Conservation (phyloP, 2,797 vertebrate genomes). For the Pelodytes ibericus region DNA sequence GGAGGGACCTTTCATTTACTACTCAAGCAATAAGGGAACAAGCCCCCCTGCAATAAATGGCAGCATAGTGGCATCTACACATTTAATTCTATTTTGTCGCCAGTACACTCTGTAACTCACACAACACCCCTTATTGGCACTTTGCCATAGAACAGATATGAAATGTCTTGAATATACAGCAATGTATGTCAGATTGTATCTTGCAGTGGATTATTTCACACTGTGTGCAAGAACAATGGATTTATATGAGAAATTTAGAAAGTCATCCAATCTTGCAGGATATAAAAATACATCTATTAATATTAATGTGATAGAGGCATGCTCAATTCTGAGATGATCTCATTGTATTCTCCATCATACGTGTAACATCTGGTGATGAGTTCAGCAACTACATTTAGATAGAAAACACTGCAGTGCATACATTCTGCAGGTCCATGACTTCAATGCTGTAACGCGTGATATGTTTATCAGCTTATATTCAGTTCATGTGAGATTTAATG, state of each 20-base stretch:
- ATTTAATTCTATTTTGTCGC: no score
- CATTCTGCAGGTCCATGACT: background rate
- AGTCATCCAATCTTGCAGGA: background rate
- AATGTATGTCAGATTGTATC: no score
- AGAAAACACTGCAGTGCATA: background rate
- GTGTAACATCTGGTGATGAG: background rate
- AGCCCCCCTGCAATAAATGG: no score
- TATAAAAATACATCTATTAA: conserved; percentile 14
- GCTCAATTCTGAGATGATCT: background rate
- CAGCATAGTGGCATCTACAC: no score
- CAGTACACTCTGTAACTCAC: no score
- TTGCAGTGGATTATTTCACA: background rate
- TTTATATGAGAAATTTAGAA: background rate
- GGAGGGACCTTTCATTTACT: no score
- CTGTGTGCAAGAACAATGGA: background rate
- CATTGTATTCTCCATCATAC: background rate
- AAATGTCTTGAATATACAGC: no score
- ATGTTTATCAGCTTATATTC: background rate
- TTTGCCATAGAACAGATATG: no score
- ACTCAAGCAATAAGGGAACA: no score
- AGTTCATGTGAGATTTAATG: background rate
- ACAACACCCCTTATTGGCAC: no score
- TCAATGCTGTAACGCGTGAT: background rate
- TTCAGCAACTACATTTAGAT: background rate
- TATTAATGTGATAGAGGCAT: conserved; percentile 5